These are phyloP conservation scores for Vimba vimba DNA, from an alignment of 2,113 vertebrate genomes.

Conservation along the genomic window DNA sequence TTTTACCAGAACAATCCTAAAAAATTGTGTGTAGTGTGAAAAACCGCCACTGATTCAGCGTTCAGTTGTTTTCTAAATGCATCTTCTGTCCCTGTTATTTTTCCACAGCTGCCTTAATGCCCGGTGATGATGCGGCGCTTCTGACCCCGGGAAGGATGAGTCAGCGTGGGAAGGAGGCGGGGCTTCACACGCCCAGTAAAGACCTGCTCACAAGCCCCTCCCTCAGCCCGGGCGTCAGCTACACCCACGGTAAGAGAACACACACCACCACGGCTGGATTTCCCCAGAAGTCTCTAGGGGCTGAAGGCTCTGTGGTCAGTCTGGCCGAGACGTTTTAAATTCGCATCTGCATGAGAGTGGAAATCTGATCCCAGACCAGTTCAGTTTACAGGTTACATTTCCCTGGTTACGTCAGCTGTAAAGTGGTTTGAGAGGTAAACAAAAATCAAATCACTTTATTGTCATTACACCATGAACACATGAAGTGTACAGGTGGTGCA, in stretches of 20 bases:
- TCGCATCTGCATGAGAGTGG: background rate
- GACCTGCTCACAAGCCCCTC: constrained; percentile 79
- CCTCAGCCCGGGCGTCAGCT: constrained; percentile 84
- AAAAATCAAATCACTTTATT: background rate
- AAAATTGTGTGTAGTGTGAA: too few species aligned
- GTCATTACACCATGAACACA: too few species aligned
- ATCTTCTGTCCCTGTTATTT: background rate
- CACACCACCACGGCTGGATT: background rate
- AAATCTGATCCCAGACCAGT: constrained; percentile 15
- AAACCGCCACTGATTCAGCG: background rate
- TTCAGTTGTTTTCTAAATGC: background rate
- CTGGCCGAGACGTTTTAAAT: background rate
- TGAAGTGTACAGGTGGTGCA: too few species aligned
- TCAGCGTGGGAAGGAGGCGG: constrained; percentile 89
- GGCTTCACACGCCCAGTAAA: constrained; percentile 85
- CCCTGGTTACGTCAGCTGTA: background rate
- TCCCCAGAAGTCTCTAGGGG: background rate
- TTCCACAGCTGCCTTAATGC: constrained; percentile 78
- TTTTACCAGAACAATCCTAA: too few species aligned
- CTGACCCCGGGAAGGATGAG: constrained; percentile 91
- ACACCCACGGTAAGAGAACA: constrained; percentile 83
- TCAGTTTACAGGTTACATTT: background rate
- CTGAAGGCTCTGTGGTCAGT: background rate
- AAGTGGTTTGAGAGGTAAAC: background rate
- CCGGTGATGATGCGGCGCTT: constrained; percentile 83